phyloP scores from a whole-genome alignment of 1,140 invertebrate genomes.

The Aricia agestis region DNA sequence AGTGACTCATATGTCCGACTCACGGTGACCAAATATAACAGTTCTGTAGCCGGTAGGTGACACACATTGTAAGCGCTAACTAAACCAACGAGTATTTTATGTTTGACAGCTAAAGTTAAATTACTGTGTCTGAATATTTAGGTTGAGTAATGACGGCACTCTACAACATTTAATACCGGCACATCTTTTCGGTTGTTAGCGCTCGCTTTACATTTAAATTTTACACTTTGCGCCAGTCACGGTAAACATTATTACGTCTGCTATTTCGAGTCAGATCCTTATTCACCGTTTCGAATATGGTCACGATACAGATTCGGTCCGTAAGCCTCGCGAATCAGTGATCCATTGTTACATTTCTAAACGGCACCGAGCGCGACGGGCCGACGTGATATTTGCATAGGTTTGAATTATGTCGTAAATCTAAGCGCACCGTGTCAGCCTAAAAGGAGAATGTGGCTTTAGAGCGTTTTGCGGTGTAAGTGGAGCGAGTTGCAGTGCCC shows the following conservation, averaged over 20 bases:
- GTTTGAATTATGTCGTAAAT: constrained; percentile 43
- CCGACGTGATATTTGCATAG: constrained; percentile 46
- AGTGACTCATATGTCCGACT: neutral
- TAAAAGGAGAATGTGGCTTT: constrained; percentile 40
- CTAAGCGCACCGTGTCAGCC: constrained; percentile 43
- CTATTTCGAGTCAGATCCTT: constrained; percentile 1
- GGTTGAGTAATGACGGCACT: neutral
- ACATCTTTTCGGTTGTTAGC: neutral
- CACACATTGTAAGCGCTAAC: neutral
- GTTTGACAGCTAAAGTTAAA: constrained; percentile 3
- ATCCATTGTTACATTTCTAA: constrained; percentile 32
- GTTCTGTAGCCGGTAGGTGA: constrained; percentile 8
- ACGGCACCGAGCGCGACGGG: constrained; percentile 27
- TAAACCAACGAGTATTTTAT: neutral
- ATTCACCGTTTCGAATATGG: constrained; percentile 8
- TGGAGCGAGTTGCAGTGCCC: constrained; percentile 47
- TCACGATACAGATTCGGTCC: constrained; percentile 5
- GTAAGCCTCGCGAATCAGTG: constrained; percentile 24
- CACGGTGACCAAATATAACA: constrained; percentile 9
- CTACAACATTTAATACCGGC: neutral
- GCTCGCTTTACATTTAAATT: neutral
- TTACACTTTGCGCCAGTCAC: neutral
- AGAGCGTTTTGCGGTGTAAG: constrained; percentile 53
- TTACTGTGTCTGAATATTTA: constrained; percentile 1
- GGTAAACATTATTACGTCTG: constrained; percentile 1